A percentile compares a stretch with the other conserved stretches of the same genome.
phyloP scores from a whole-genome alignment of 2,888 invertebrate genomes.

The Coronaproctus castanopsis region DNA sequence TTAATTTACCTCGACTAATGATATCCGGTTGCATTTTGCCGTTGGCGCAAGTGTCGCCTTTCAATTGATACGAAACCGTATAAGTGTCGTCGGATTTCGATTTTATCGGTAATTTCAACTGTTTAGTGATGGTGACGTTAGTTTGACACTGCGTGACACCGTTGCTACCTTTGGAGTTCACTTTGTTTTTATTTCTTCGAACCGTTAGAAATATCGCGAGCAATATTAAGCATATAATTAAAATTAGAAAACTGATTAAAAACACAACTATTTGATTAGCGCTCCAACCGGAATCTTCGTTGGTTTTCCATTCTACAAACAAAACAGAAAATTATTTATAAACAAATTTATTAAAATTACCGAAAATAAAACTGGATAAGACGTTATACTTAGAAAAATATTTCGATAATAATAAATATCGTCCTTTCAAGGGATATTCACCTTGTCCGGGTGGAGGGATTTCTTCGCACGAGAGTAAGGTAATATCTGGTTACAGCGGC shows the following conservation, averaged over 20 bases:
- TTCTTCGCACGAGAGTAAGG: too few species aligned
- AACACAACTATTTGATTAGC: slow-evolving; percentile 47
- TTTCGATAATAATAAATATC: too few species aligned
- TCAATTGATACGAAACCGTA: slow-evolving; percentile 67
- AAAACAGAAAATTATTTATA: too few species aligned
- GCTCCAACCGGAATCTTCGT: slow-evolving; percentile 38
- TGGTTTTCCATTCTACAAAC: slow-evolving; percentile 9
- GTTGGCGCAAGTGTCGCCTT: slow-evolving; percentile 37
- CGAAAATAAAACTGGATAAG: too few species aligned
- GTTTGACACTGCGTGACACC: neutral
- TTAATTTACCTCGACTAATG: slow-evolving; percentile 37
- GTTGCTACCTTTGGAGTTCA: neutral
- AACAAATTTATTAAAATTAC: too few species aligned
- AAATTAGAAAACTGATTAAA: slow-evolving; percentile 42
- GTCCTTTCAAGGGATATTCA: too few species aligned
- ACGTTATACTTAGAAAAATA: too few species aligned
- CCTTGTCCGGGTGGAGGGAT: too few species aligned
- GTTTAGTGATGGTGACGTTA: slow-evolving; percentile 23
- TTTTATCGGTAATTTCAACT: slow-evolving; percentile 11
- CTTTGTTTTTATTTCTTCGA: slow-evolving; percentile 32
- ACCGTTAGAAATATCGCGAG: slow-evolving; percentile 43
- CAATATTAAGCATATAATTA: slow-evolving; percentile 39
- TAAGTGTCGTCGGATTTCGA: slow-evolving; percentile 42
- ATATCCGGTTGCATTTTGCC: slow-evolving; percentile 50
- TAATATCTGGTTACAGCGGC: too few species aligned